Conservation (phyloP, 2,113 vertebrate genomes). For the Cyphomyrus discorhynchus region DNA sequence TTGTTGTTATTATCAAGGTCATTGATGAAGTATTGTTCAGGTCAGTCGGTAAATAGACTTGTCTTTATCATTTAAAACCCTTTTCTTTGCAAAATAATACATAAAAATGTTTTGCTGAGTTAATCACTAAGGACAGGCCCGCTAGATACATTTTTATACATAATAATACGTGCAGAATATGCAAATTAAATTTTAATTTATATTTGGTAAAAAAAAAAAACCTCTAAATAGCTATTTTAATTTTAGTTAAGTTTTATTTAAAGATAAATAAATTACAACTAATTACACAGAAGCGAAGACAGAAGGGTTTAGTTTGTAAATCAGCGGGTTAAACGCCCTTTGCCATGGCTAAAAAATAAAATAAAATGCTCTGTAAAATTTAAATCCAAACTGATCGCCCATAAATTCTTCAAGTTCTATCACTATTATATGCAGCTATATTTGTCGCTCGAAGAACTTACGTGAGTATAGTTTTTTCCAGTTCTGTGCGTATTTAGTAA, state of each 20-base stretch:
- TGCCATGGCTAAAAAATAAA: background rate
- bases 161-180: background rate
- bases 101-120: background rate
- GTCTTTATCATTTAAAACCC: background rate
- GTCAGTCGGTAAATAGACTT: background rate
- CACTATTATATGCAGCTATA: background rate
- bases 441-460: background rate
- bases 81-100: background rate
- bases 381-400: background rate
- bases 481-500: background rate
- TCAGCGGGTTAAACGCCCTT: background rate
- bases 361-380: background rate
- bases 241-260: background rate
- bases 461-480: background rate
- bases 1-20: background rate
- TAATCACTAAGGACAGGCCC: background rate
- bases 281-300: background rate
- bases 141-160: background rate
- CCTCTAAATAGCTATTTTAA: background rate
- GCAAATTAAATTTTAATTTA: background rate
- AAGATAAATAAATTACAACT: background rate
- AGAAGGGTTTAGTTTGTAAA: background rate
- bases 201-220: background rate
- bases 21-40: background rate
- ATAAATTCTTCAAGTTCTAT: background rate